These are phyloP conservation scores for Pterostichus niger DNA, from an alignment of 2,888 invertebrate species.

Conservation along the genomic window DNA sequence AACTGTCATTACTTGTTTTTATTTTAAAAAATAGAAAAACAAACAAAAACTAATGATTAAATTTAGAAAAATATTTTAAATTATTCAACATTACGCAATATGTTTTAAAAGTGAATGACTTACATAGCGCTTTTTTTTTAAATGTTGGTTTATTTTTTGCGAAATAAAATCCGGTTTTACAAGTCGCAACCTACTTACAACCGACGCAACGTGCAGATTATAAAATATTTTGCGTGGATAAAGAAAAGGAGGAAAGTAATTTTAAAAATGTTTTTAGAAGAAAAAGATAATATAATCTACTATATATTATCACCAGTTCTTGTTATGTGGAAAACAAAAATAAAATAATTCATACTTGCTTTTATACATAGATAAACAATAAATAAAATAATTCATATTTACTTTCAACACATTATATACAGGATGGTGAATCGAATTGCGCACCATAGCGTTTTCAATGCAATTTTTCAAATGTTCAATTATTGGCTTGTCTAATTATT, in stretches of 20 bases:
- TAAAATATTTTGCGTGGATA: neutral
- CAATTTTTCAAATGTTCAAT: too few relatives aligned
- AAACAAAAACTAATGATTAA: conserved; percentile 2
- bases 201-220: neutral
- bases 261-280: neutral
- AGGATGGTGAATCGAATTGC: too few relatives aligned
- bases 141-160: neutral
- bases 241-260: conserved; percentile 29
- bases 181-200: conserved; percentile 29
- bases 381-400: too few relatives aligned
- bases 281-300: neutral
- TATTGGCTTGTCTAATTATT: too few relatives aligned
- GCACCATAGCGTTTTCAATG: too few relatives aligned
- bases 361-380: neutral
- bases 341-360: neutral
- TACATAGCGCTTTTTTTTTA: neutral
- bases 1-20: neutral
- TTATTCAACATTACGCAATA: conserved; percentile 21
- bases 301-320: neutral
- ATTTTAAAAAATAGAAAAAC: neutral
- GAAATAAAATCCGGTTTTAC: neutral
- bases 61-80: neutral
- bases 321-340: neutral
- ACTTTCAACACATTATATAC: too few relatives aligned
- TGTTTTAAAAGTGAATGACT: neutral